phyloP scores from a whole-genome alignment of 2,113 vertebrate genomes.

The Cheirogaleus medius region DNA sequence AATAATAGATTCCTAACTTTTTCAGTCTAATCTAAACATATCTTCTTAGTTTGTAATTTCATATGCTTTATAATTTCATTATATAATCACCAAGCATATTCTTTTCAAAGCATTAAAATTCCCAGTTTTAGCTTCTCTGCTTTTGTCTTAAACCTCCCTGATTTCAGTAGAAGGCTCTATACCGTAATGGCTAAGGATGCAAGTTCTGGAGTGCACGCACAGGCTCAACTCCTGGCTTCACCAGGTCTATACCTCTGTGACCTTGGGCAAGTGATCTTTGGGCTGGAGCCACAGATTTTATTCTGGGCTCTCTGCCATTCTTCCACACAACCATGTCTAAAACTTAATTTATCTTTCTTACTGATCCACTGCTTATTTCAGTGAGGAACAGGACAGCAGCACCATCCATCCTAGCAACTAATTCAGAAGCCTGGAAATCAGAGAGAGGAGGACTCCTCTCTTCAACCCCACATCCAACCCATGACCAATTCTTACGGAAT shows the following conservation, averaged over 20 bases:
- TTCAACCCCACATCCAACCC: neutral
- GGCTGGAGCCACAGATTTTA: neutral
- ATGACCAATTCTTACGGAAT: neutral
- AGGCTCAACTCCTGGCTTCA: neutral
- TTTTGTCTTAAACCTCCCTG: neutral
- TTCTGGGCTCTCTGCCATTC: neutral
- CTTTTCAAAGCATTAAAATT: neutral
- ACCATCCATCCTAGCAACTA: neutral
- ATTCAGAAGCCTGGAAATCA: neutral
- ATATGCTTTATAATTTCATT: neutral
- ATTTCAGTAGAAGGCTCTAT: neutral
- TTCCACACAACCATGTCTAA: neutral
- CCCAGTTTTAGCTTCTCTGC: neutral
- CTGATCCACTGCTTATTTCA: neutral
- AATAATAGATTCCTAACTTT: neutral
- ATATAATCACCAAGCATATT: neutral
- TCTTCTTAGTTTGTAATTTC: neutral
- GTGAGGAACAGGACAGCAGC: neutral
- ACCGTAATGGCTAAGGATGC: rapidly evolving
- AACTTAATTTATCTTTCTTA: neutral
- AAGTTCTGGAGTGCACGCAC: neutral
- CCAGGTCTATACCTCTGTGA: neutral
- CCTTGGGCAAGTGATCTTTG: neutral
- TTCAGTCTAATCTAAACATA: neutral
- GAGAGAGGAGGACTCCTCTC: neutral